phyloP scores from a whole-genome alignment of 2,888 invertebrate species.

The Acronicta leporina region DNA sequence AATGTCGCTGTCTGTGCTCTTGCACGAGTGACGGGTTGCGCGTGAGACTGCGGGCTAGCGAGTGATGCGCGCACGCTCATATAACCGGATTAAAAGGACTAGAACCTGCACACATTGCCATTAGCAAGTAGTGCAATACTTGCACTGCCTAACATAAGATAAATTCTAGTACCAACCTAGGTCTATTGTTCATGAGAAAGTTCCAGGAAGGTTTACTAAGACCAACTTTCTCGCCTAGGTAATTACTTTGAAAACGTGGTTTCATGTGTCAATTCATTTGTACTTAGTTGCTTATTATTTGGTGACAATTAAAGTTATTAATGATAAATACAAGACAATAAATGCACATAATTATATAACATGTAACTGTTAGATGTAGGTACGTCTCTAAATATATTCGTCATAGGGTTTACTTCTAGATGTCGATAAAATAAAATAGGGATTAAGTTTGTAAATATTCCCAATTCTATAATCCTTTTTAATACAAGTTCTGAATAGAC shows the following conservation, averaged over 20 bases:
- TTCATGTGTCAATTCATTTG: constrained; percentile 5
- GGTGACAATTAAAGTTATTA: too few species aligned
- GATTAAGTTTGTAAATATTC: too few species aligned
- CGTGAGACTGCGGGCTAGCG: constrained; percentile 71
- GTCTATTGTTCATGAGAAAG: constrained; percentile 43
- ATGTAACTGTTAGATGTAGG: too few species aligned
- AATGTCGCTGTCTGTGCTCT: constrained; percentile 46
- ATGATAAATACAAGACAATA: too few species aligned
- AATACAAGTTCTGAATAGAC: too few species aligned
- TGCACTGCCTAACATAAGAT: constrained; percentile 43
- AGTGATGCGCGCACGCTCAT: constrained; percentile 78
- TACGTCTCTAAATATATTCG: too few species aligned
- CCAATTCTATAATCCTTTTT: too few species aligned
- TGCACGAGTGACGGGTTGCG: constrained; percentile 62
- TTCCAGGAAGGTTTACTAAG: constrained; percentile 4
- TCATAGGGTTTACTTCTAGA: too few species aligned
- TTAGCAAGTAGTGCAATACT: constrained; percentile 49
- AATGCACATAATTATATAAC: too few species aligned
- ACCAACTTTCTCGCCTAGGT: constrained; percentile 36
- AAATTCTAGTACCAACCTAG: constrained; percentile 13
- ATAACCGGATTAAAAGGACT: constrained; percentile 81
- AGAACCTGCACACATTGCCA: constrained; percentile 65
- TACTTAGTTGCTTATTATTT: too few species aligned
- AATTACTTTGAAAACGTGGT: constrained; percentile 16
- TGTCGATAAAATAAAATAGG: too few species aligned